Evolutionary conservation across 2,797 vertebrate species (phyloP).

Genomic region (Cottoperca gobio): DNA sequence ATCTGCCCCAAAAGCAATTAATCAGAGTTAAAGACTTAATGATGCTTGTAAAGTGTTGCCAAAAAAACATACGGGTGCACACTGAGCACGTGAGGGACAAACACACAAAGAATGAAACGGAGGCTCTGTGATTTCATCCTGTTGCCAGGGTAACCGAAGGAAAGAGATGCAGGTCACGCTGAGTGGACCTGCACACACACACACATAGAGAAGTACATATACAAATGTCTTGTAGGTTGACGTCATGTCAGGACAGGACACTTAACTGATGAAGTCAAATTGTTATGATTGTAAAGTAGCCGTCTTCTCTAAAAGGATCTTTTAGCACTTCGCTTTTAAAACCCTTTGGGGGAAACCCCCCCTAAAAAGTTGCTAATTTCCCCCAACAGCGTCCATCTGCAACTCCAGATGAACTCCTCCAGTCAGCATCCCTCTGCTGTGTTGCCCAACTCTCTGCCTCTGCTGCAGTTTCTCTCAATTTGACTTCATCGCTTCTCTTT

Average conservation of each 20-base stretch:
- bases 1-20: not conserved
- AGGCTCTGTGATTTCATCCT: constrained; percentile 76
- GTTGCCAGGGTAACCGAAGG: constrained; percentile 93
- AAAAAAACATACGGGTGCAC: constrained; percentile 24
- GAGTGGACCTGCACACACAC: constrained; percentile 72
- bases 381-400: constrained; percentile 10
- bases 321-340: not conserved
- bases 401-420: constrained; percentile 45
- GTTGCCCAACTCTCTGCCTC: constrained; percentile 43
- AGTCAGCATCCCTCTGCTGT: constrained; percentile 51
- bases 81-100: constrained; percentile 54
- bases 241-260: not conserved
- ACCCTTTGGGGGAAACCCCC: not conserved
- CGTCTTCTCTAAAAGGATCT: not conserved
- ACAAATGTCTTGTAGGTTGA: constrained; percentile 1
- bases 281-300: not conserved
- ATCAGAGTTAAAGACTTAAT: not conserved
- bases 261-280: not conserved
- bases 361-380: constrained; percentile 8
- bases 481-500: constrained; percentile 4
- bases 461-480: constrained; percentile 51
- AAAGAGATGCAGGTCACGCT: constrained; percentile 90
- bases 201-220: constrained; percentile 4
- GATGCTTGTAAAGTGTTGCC: not conserved
- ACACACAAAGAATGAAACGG: constrained; percentile 31